Percentiles rank a stretch among this genome's conserved stretches.
Conservation (phyloP, 1,140 invertebrate species). For the Lordiphosa clarofinis region DNA sequence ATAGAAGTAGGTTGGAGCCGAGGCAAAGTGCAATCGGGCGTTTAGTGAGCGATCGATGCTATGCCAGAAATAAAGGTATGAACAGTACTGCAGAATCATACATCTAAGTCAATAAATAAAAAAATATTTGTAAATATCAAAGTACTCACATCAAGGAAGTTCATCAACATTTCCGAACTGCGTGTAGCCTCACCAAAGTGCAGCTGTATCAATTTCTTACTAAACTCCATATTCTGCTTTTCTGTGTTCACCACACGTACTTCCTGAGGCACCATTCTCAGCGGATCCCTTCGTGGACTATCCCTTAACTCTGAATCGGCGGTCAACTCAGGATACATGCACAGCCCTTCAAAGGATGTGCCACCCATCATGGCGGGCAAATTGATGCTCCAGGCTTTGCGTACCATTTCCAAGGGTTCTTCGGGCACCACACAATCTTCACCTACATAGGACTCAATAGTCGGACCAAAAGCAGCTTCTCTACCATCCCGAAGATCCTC, state of each 20-base stretch:
- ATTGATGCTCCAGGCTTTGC: conserved; percentile 66
- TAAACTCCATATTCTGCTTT: conserved; percentile 29
- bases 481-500: conserved; percentile 51
- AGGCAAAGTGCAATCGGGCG: conserved; percentile 66
- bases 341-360: conserved; percentile 70
- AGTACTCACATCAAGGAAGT: conserved; percentile 57
- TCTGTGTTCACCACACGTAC: conserved; percentile 28
- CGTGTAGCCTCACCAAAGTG: conserved; percentile 55
- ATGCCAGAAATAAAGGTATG: conserved; percentile 79
- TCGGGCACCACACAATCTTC: conserved; percentile 64
- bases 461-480: conserved; percentile 78
- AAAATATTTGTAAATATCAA: not conserved
- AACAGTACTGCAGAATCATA: conserved; percentile 66
- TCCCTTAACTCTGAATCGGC: conserved; percentile 38
- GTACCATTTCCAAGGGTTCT: conserved; percentile 57
- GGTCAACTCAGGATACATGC: conserved; percentile 61
- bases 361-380: conserved; percentile 78
- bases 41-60: conserved; percentile 73
- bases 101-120: not conserved
- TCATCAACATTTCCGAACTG: conserved; percentile 28
- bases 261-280: conserved; percentile 42
- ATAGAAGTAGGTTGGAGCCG: conserved; percentile 79
- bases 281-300: conserved; percentile 35
- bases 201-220: conserved; percentile 32
- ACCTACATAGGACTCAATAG: conserved; percentile 68